Evolutionary conservation across 1,140 invertebrate genomes (phyloP).

Genomic region (Platyscapa corneri): DNA sequence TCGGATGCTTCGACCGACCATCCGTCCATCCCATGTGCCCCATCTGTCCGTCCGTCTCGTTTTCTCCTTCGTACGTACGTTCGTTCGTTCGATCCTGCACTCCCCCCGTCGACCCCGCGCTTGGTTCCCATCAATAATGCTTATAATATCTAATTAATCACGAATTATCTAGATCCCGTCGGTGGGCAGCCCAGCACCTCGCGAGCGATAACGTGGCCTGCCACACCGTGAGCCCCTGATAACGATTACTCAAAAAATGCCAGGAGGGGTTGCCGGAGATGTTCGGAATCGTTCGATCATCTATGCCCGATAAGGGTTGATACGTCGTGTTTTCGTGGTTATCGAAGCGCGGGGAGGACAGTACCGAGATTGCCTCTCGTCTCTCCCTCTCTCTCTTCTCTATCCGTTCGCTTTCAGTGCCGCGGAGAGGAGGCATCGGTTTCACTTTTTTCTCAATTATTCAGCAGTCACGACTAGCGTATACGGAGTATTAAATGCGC

Average conservation of each 20-base stretch:
- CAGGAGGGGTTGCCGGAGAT: background rate
- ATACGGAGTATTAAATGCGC: conserved; percentile 4
- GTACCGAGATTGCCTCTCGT: background rate
- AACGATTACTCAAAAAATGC: conserved; percentile 35
- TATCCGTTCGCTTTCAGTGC: conserved; percentile 29
- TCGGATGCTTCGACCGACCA: conserved; percentile 55
- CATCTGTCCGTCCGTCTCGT: background rate
- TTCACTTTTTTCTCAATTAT: conserved; percentile 48
- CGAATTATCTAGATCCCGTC: conserved; percentile 71
- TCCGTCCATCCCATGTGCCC: conserved; percentile 55
- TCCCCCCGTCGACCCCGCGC: background rate
- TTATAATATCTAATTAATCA: conserved; percentile 75
- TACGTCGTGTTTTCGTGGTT: conserved; percentile 13
- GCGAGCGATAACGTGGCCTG: conserved; percentile 36
- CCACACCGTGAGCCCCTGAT: conserved; percentile 4
- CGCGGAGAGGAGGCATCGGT: conserved; percentile 15
- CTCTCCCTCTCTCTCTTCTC: background rate
- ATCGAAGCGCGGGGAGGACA: background rate
- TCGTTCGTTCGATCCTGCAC: background rate
- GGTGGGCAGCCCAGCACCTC: conserved; percentile 34
- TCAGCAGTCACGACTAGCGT: conserved; percentile 33
- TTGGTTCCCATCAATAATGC: conserved; percentile 70
- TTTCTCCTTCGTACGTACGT: conserved; percentile 31
- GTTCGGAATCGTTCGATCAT: conserved; percentile 7
- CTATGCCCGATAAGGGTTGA: conserved; percentile 21